A percentile compares a stretch with the other conserved stretches of the same genome.
These are phyloP conservation scores for Chelmon rostratus DNA, from an alignment of 2,797 vertebrate species.

Conservation along the genomic window DNA sequence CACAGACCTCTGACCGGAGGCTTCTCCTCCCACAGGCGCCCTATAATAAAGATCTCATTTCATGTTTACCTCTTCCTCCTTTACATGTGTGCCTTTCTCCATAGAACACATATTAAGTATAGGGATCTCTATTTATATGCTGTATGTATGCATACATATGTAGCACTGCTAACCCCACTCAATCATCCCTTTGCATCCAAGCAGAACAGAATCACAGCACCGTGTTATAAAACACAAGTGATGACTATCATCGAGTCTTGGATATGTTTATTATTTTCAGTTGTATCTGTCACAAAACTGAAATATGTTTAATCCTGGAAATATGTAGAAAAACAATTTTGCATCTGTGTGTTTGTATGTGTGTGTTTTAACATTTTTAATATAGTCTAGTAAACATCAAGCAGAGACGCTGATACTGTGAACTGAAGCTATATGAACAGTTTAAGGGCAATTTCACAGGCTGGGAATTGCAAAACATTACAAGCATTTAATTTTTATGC, in stretches of 20 bases:
- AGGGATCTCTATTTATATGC: not conserved
- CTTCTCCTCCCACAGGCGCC: slow-evolving; percentile 52
- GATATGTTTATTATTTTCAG: not conserved
- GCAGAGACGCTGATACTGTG: not conserved
- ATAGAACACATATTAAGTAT: not conserved
- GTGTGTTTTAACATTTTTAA: slow-evolving; percentile 11
- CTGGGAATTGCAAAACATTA: slow-evolving; percentile 3
- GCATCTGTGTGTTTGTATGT: not conserved
- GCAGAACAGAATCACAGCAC: not conserved
- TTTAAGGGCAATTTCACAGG: not conserved
- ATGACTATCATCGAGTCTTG: not conserved
- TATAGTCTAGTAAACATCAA: not conserved
- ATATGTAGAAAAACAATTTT: not conserved
- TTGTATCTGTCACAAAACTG: not conserved
- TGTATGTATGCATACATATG: not conserved
- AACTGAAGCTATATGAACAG: not conserved
- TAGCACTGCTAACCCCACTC: not conserved
- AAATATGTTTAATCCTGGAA: slow-evolving; percentile 1
- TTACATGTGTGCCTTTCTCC: slow-evolving; percentile 9
- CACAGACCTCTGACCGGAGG: slow-evolving; percentile 55
- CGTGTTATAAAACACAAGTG: not conserved
- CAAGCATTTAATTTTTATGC: not conserved
- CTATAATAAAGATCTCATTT: slow-evolving; percentile 54
- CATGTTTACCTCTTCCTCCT: slow-evolving; percentile 29
- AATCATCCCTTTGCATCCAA: not conserved